A percentile compares a stretch with the other conserved stretches of the same genome.
Evolutionary conservation across 2,797 vertebrate species (phyloP).

Genomic region (Eospalax fontanierii): DNA sequence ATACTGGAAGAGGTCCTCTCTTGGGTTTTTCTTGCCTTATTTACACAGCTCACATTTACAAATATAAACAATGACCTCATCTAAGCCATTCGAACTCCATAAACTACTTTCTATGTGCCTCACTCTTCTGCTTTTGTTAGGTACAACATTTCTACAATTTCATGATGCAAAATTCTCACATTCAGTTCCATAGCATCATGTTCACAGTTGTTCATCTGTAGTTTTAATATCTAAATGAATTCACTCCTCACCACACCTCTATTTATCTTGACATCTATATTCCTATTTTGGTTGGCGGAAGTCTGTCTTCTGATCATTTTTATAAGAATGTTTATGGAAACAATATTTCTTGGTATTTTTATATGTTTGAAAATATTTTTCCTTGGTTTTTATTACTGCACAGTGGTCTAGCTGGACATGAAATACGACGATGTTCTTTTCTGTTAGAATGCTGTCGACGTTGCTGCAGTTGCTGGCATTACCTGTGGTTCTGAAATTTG

Average conservation of each 20-base stretch:
- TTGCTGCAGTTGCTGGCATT: not conserved
- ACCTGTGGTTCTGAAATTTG: slow-evolving; percentile 33
- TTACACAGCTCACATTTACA: slow-evolving; percentile 51
- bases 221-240: slow-evolving; percentile 67
- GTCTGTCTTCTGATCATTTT: slow-evolving; percentile 68
- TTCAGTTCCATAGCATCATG: slow-evolving; percentile 56
- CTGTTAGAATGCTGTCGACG: slow-evolving; percentile 63
- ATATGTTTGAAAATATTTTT: slow-evolving; percentile 75
- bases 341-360: slow-evolving; percentile 77
- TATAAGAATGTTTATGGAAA: slow-evolving; percentile 77
- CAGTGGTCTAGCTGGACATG: slow-evolving; percentile 62
- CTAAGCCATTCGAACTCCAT: slow-evolving; percentile 33
- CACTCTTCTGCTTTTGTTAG: slow-evolving; percentile 52
- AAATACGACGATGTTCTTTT: slow-evolving; percentile 67
- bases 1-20: slow-evolving; percentile 44
- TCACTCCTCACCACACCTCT: slow-evolving; percentile 50
- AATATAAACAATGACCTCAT: slow-evolving; percentile 65
- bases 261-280: slow-evolving; percentile 72
- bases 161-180: slow-evolving; percentile 30
- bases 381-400: slow-evolving; percentile 71
- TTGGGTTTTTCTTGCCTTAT: slow-evolving; percentile 48
- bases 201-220: slow-evolving; percentile 46
- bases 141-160: slow-evolving; percentile 66
- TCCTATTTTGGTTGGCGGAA: slow-evolving; percentile 75
- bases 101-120: slow-evolving; percentile 33